Conservation (phyloP, 2,113 vertebrate genomes). For the Lynx canadensis region DNA sequence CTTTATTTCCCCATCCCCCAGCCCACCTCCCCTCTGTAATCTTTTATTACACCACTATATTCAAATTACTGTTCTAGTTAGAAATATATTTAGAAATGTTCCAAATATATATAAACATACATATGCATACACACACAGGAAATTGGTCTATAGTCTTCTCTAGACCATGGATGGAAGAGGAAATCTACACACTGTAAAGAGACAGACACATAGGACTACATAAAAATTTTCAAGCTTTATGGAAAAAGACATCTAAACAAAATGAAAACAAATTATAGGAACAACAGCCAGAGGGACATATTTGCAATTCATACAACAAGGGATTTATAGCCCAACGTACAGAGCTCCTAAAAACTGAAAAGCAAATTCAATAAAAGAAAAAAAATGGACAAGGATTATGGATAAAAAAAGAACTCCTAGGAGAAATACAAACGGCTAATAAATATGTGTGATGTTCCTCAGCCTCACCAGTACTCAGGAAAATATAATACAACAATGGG, state of each 20-base stretch:
- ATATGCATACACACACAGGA: neutral
- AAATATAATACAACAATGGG: neutral
- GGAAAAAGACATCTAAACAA: neutral
- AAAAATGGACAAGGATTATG: neutral
- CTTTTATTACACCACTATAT: neutral
- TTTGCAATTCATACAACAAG: neutral
- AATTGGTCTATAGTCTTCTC: neutral
- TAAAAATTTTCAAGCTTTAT: neutral
- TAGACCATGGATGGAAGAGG: neutral
- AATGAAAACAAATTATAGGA: neutral
- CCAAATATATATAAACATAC: neutral
- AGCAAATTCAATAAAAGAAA: neutral
- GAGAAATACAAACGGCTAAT: neutral
- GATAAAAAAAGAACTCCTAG: neutral
- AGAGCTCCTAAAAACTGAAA: slow-evolving; percentile 23
- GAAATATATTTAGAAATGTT: slow-evolving; percentile 10
- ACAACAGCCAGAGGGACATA: neutral
- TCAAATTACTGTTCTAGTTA: slow-evolving; percentile 3
- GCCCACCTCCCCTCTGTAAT: neutral
- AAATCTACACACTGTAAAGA: neutral
- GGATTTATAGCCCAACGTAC: neutral
- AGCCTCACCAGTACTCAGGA: neutral
- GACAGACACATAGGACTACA: neutral
- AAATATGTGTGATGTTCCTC: neutral
- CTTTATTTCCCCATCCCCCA: neutral